Evolutionary conservation across 2,797 vertebrate species (phyloP), one percentile per base, ranked within the genome.

Genomic region (Oreochromis mossambicus): DNA sequence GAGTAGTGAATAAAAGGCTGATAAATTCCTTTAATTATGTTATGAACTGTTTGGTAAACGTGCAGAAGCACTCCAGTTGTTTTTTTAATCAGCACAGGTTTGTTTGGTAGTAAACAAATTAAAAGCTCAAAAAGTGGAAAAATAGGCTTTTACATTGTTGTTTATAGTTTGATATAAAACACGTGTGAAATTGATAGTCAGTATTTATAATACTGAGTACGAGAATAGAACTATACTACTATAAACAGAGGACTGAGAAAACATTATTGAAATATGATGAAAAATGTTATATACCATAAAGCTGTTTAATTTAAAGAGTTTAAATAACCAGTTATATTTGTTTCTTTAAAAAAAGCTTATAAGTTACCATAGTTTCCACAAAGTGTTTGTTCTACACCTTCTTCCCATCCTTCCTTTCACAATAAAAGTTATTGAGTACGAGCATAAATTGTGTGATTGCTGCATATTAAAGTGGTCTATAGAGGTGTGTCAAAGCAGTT

Each of bases 281-380:
- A 61, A 1, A 66, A 38, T 0, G 61, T 63, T 38, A 38, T n/a
- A 36, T 8, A 38, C 1, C 34, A 63, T n/a, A 21, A 66, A 38
- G 19, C 3, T 0, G 19, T 21, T 38, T 41, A 41, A 41, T 38
- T 38, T 66, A 63, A 63, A 0, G 6, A 3, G 10, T 36, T 63
- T 63, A 63, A 32, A 32, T 32, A n/a, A n/a, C 15, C 55, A 9
- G 55, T 56, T 58, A 58, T 0, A 6, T 32, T 58, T 17, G 15
- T 17, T 58, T 58, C 55, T 58, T 58, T 58, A 58, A 17, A 63
- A n/a, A 63, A 63, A 63, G 10, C 6, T 12, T n/a, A 63, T 63
- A 63, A 0, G 6, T 32, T 58, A 17, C 14, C 26, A 32, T 6
- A n/a, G 32, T 34, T 63, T 36, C 17, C 32, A 36, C 32, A 36